phyloP scores from a whole-genome alignment of 2,113 vertebrate genomes.

The Nyctibius bracteatus region DNA sequence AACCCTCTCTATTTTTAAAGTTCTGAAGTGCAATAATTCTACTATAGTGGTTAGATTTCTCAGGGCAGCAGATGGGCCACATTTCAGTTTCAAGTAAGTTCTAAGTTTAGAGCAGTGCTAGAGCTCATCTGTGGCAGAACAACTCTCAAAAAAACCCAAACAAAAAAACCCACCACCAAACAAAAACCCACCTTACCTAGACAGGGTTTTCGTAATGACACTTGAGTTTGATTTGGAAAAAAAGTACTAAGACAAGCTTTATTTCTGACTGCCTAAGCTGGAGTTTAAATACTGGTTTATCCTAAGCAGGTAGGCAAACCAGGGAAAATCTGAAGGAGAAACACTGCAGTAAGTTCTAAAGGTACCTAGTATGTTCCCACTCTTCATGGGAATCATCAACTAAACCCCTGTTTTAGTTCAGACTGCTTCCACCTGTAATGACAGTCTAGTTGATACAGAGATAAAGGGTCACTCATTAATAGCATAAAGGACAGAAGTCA shows the following conservation, averaged over 20 bases:
- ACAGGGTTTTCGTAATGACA: background rate
- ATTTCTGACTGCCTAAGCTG: background rate
- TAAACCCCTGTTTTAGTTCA: background rate
- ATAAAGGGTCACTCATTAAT: background rate
- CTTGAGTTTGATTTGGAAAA: background rate
- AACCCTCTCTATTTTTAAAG: background rate
- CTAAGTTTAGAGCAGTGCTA: slow-evolving; percentile 6
- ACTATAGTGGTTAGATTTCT: background rate
- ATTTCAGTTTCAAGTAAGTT: background rate
- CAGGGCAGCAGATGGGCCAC: slow-evolving; percentile 10
- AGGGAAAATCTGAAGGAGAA: background rate
- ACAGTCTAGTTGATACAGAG: background rate
- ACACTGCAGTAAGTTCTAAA: background rate
- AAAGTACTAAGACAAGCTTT: background rate
- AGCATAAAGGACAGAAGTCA: background rate
- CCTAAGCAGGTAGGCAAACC: background rate
- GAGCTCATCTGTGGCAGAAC: background rate
- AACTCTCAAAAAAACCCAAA: background rate
- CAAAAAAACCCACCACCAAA: background rate
- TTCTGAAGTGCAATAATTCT: slow-evolving; percentile 7
- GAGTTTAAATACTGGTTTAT: background rate
- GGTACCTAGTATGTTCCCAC: background rate
- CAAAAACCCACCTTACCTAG: background rate
- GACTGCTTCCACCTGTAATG: background rate
- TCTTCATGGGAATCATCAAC: background rate